Base-by-base conservation (phyloP, 2,113 vertebrate genomes). In the Deroptyus accipitrinus region DNA sequence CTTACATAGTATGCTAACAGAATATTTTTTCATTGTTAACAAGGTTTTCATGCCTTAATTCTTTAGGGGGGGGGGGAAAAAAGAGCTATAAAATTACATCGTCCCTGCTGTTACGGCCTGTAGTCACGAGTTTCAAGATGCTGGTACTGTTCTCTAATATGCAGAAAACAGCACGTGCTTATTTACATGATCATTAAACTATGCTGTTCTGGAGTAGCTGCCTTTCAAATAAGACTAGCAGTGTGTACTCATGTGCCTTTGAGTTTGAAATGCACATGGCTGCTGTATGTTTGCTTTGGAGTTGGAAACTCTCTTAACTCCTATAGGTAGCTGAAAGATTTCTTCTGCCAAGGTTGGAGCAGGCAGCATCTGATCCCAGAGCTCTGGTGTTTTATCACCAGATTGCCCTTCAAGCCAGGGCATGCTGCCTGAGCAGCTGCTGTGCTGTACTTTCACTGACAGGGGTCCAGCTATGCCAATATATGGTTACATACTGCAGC, bases 381-480 rank as follows among this genome's bases (percentile, higher is more conserved):
- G 20, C 73, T 75, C 39, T 31, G 92, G 83, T 82, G 80, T 54
- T 96, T 64, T 23, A 93, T 93, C 86, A 37, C 69, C 91, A 93
- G 89, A n/a, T 83, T 90, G 92, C 85, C 94, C 94, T 97, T 95
- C 46, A 80, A 86, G 95, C 92, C 93, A 96, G 86, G 96, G 69
- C 90, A 66, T 88, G 94, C 79, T 90, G 94, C 92, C 82, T 22
- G 86, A 96, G 95, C 97, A 97, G 97, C 97, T 96, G 96, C 93
- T 15, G 88, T 31, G 2, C 19, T 49, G 2, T 48, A 31, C 51
- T 78, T 87, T 62, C 86, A 5, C 90, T 82, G 84, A 77, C 59
- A 35, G 54, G 39, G 55, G 31, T 31, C 61, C 80, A 11, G 57
- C 93, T 42, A 27, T 86, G 74, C 44, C 25, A 55, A 74, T 69